Evolutionary conservation across 1,140 invertebrate genomes (phyloP), one percentile per base, ranked within the genome.

Genomic region (Drosophila mayri): DNA sequence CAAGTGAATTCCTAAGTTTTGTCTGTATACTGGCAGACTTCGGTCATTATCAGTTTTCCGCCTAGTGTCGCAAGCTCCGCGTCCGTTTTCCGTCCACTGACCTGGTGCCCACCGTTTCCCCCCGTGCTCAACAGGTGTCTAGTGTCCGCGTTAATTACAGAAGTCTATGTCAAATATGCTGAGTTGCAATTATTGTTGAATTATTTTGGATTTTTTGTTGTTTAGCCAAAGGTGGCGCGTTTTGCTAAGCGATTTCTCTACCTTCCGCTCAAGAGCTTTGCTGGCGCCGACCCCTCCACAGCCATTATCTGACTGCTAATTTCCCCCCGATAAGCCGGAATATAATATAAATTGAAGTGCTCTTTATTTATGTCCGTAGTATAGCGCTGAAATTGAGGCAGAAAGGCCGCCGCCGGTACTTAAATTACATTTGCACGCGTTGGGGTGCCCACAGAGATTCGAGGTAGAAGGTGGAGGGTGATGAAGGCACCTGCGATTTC

Each of bases 211-310:
- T 38, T 32, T 61, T 30, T 20, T 62, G 9, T 41, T 62, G 71
- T 35, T 18, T 73, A 55, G 54, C 76, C 64, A 61, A 50, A 71
- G 88, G 84, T 87, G 84, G 80, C 84, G 85, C 84, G 84, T 80
- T 87, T 86, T 43, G 71, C 75, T 71, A 72, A 72, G 71, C 58
- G 52, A 20, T 72, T 32, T 41, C 59, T 65, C 46, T 43, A 57
- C 73, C 67, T 64, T 59, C 52, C 55, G 71, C 52, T 57, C 57
- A 74, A 78, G 72, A 61, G 67, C 47, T 55, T 81, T 50, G 50
- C 43, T 81, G 62, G 55, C 59, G 71, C 54, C 67, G 30, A 44
- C 35, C 12, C 12, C 32, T 22, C 9, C 4, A 28, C 2, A 25
- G n/a, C 10, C 38, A 41, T 60, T 73, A 73, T 73, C 67, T 72